Evolutionary conservation across 2,888 invertebrate species (phyloP).

Genomic region (Temnothorax ravouxi): DNA sequence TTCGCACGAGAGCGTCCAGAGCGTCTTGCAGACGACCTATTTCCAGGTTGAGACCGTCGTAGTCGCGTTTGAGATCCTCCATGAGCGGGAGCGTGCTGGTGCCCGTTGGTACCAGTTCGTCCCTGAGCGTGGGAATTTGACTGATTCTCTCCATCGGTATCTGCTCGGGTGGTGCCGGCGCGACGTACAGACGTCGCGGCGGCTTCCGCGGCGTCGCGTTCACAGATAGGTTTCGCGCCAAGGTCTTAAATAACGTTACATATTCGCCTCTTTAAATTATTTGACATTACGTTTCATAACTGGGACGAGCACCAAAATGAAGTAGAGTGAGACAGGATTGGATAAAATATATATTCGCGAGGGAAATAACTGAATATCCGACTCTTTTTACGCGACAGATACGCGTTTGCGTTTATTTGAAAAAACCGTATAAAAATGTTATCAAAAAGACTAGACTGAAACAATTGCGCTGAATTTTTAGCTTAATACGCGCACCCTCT

Average conservation of each 20-base stretch:
- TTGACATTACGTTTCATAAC: not conserved
- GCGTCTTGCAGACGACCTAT: slow-evolving; percentile 95
- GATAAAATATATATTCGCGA: too few species aligned
- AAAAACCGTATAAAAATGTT: too few species aligned
- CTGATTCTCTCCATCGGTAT: slow-evolving; percentile 80
- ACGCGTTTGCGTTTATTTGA: too few species aligned
- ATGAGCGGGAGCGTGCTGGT: slow-evolving; percentile 92
- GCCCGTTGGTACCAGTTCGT: slow-evolving; percentile 93
- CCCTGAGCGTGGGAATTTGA: slow-evolving; percentile 90
- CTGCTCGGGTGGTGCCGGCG: slow-evolving; percentile 89
- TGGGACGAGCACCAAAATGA: too few species aligned
- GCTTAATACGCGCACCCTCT: too few species aligned
- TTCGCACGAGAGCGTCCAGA: slow-evolving; percentile 93
- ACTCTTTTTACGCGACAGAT: too few species aligned
- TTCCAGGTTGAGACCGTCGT: slow-evolving; percentile 87
- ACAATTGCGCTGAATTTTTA: too few species aligned
- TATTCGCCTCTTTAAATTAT: not conserved
- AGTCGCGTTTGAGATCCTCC: slow-evolving; percentile 94
- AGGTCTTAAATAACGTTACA: slow-evolving; percentile 77
- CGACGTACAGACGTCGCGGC: slow-evolving; percentile 89
- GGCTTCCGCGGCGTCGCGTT: slow-evolving; percentile 85
- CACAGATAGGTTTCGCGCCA: slow-evolving; percentile 89
- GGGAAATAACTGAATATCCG: not conserved
- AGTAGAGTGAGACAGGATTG: not conserved
- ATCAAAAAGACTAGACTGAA: too few species aligned